Evolutionary conservation across 2,113 vertebrate species (phyloP).

Genomic region (Butorides virescens): DNA sequence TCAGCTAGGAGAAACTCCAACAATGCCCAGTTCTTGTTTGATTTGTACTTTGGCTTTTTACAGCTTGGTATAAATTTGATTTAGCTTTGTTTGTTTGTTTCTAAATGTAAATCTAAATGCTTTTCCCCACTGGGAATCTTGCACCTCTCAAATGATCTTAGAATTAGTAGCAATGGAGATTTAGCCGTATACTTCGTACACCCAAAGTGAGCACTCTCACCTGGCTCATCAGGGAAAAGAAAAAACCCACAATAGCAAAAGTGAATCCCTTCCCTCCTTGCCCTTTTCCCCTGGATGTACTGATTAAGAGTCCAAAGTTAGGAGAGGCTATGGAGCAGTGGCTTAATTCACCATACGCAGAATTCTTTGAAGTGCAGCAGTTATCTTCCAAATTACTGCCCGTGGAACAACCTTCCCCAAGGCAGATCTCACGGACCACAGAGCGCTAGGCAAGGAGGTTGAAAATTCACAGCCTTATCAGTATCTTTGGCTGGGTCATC

Average conservation of each 20-base stretch:
- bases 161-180: not conserved
- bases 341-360: not conserved
- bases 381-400: not conserved
- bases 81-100: not conserved
- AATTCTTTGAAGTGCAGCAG: not conserved
- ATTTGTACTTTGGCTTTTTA: not conserved
- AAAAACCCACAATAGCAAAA: fast-evolving
- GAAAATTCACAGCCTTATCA: not conserved
- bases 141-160: not conserved
- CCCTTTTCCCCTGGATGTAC: not conserved
- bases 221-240: not conserved
- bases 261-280: not conserved
- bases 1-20: not conserved
- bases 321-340: not conserved
- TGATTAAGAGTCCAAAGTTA: not conserved
- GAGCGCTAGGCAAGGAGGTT: not conserved
- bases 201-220: not conserved
- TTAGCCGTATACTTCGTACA: not conserved
- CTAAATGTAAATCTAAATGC: not conserved
- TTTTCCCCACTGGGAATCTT: not conserved
- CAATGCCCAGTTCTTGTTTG: fast-evolving
- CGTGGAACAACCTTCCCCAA: fast-evolving
- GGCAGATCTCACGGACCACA: fast-evolving
- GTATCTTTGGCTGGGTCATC: not conserved
- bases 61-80: not conserved